Evolutionary conservation across 2,113 vertebrate species (phyloP).

Genomic region (Anthoscopus minutus): DNA sequence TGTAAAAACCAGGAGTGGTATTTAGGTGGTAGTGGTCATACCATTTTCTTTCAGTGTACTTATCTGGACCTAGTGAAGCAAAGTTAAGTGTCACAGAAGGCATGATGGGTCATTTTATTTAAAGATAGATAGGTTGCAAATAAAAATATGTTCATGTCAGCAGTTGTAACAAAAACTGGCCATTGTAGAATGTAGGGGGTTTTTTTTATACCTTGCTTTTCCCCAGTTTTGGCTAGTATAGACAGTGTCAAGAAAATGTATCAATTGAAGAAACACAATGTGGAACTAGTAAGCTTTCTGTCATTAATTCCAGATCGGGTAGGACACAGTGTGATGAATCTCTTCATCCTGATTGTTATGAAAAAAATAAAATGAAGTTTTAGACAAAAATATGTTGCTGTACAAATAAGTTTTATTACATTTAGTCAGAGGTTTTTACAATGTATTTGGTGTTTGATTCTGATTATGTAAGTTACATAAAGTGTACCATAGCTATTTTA

Average conservation of each 20-base stretch:
- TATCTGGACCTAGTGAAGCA: neutral
- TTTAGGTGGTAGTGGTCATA: neutral
- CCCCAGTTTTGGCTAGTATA: neutral
- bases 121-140: neutral
- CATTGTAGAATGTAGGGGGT: neutral
- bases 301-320: neutral
- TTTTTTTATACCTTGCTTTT: neutral
- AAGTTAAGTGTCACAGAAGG: neutral
- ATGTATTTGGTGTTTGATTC: neutral
- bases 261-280: neutral
- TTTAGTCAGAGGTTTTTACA: neutral
- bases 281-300: neutral
- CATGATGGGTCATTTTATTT: neutral
- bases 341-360: neutral
- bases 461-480: constrained; percentile 16
- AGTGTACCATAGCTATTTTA: neutral
- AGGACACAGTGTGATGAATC: neutral
- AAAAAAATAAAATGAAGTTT: neutral
- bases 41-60: neutral
- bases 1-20: neutral
- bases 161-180: neutral
- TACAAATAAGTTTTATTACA: neutral
- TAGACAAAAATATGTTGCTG: neutral
- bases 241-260: neutral
- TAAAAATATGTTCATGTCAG: neutral